These are phyloP conservation scores for Poecilia latipinna DNA, from an alignment of 2,113 vertebrate genomes.

Conservation along the genomic window DNA sequence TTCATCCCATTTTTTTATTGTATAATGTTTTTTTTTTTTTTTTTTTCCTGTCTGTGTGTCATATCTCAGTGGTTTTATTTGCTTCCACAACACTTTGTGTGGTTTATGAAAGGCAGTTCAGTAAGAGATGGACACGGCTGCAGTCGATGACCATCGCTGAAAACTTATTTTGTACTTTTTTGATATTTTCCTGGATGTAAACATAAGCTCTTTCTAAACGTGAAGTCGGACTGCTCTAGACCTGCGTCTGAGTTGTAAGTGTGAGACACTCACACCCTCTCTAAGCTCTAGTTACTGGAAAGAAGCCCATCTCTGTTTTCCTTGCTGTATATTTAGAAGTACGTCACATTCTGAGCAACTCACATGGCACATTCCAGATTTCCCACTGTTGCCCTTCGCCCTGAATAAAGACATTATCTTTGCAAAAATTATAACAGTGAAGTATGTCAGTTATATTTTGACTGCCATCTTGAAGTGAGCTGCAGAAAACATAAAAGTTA, in stretches of 20 bases:
- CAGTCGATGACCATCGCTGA: neutral
- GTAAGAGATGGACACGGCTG: neutral
- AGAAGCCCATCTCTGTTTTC: constrained; percentile 74
- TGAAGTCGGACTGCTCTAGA: neutral
- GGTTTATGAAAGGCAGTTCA: neutral
- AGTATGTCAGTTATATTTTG: neutral
- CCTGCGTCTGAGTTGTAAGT: constrained; percentile 25
- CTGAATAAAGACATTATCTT: constrained; percentile 32
- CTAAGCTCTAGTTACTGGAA: constrained; percentile 70
- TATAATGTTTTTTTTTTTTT: neutral
- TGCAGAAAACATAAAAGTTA: constrained; percentile 2
- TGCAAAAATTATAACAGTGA: constrained; percentile 21
- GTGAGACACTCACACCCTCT: constrained; percentile 57
- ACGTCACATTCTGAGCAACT: constrained; percentile 66
- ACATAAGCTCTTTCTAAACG: neutral
- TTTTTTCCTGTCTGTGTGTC: neutral
- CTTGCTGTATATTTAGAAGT: constrained; percentile 79
- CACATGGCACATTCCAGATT: constrained; percentile 72
- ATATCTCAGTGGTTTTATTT: neutral
- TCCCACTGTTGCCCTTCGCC: constrained; percentile 59
- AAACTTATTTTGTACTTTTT: neutral
- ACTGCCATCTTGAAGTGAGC: neutral
- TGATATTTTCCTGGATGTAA: neutral
- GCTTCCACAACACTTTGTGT: neutral
- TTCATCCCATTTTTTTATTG: neutral